These are phyloP conservation scores for Montipora sp. DNA, from an alignment of 64 coral and sea anemone genomes.

Conservation along the genomic window DNA sequence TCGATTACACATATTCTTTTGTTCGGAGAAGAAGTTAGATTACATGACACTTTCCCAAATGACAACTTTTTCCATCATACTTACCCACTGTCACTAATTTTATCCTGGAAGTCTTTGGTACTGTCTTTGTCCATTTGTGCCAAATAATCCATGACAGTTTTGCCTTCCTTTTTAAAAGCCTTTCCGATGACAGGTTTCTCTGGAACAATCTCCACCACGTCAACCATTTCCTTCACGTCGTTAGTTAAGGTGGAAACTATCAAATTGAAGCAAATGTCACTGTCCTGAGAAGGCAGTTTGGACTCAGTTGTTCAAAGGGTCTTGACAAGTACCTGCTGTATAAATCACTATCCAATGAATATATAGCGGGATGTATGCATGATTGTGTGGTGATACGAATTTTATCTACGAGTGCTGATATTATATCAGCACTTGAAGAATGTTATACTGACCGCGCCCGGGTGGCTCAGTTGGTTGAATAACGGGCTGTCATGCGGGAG, in stretches of 20 bases:
- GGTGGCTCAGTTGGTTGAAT: too few species aligned
- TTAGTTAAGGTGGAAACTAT: background rate
- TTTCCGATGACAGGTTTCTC: constrained; percentile 94
- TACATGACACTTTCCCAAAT: background rate
- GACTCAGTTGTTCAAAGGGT: too few species aligned
- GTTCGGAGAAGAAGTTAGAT: too few species aligned
- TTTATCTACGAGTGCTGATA: too few species aligned
- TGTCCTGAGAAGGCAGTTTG: background rate
- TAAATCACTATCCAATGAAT: too few species aligned
- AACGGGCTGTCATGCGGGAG: too few species aligned
- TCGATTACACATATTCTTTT: too few species aligned
- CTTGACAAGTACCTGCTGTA: too few species aligned
- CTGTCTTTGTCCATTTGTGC: constrained; percentile 78
- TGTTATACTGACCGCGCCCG: too few species aligned
- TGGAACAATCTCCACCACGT: constrained; percentile 88
- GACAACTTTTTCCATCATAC: background rate
- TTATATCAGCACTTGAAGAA: too few species aligned
- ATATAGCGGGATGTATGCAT: too few species aligned
- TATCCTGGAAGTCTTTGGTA: constrained; percentile 67
- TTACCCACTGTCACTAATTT: constrained; percentile 83
- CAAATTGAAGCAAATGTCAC: background rate
- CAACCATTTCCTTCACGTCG: constrained; percentile 64
- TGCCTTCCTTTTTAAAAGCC: constrained; percentile 96
- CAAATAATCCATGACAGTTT: constrained; percentile 88
- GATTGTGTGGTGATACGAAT: too few species aligned